phyloP scores from a whole-genome alignment of 30 jellyfish, hydroid and myxozoan species.

The Sanderia malayensis region DNA sequence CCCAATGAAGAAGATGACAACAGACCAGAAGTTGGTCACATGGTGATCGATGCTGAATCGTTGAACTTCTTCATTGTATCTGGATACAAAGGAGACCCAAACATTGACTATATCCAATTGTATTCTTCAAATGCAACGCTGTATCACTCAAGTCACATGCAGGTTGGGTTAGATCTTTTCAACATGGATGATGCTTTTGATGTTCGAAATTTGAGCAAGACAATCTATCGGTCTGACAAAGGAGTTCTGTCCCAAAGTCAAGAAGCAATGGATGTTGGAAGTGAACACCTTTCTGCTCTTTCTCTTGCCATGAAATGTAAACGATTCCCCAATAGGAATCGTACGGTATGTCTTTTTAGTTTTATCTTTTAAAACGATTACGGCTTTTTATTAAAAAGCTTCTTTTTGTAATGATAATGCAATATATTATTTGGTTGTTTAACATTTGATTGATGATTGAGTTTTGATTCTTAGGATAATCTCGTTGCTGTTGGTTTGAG shows the following conservation, averaged over 20 bases:
- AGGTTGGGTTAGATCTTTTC: constrained; percentile 24
- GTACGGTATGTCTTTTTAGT: constrained; percentile 63
- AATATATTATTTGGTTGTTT: background rate
- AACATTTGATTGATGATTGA: too few species aligned
- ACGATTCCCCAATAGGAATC: constrained; percentile 39
- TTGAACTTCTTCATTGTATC: constrained; percentile 72
- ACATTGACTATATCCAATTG: constrained; percentile 58
- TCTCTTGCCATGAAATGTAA: constrained; percentile 74
- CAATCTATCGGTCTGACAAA: constrained; percentile 71
- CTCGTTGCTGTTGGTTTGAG: constrained; percentile 80
- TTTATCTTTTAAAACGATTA: too few species aligned
- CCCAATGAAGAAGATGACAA: background rate
- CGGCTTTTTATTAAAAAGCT: too few species aligned
- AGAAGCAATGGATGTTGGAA: constrained; percentile 56
- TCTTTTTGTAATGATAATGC: too few species aligned
- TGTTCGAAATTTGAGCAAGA: constrained; percentile 17
- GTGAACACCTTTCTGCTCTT: constrained; percentile 64
- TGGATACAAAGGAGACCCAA: constrained; percentile 79
- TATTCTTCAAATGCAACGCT: constrained; percentile 62
- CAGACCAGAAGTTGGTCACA: constrained; percentile 53
- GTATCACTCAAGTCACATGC: constrained; percentile 47
- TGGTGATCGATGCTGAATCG: constrained; percentile 62
- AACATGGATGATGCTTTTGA: constrained; percentile 74
- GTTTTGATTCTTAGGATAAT: constrained; percentile 50
- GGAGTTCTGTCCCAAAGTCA: constrained; percentile 49